Evolutionary conservation across 2,888 invertebrate genomes (phyloP), one percentile per base, ranked within the genome.

Genomic region (Melitaea athalia): DNA sequence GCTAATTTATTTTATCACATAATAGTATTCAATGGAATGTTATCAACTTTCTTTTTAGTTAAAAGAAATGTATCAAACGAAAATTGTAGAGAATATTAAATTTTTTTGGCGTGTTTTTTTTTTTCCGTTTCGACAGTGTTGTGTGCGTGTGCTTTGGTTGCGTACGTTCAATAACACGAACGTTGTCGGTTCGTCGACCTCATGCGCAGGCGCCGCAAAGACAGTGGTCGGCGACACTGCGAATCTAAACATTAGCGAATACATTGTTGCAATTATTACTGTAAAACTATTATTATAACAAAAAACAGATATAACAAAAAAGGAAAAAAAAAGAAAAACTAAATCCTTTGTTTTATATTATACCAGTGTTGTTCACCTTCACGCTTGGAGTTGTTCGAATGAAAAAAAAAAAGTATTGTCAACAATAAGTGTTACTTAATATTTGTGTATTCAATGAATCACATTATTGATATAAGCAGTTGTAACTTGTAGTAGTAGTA

Each of bases 131-230:
- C 10, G 42, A 38, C 57, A 57, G 38, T 57, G 57, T 31, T 57
- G 42, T 57, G 7, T 55, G 33, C 33, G n/a, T 55, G 33, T 55
- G 42, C 73, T 72, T 72, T 69, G 71, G 72, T 67, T 70, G 71
- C 70, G 71, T 77, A 74, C 78, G 79, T 78, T 90, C 90, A 91
- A 88, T 87, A 90, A 86, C 91, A 89, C 85, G 79, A 79, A 77
- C 76, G 83, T 87, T 88, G 86, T 83, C 83, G 86, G 91, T 86
- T 91, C 90, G 85, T 79, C 83, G 89, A 87, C 84, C 79, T 77
- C 77, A 78, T 85, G 88, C 88, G 86, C 88, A 79, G 82, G 86
- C 91, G 88, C 85, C 85, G 86, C 83, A 80, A 85, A 86, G 84
- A 87, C 82, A 80, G 76, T 80, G 79, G 84, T 73, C 75, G 64